Percentiles rank a stretch among this genome's conserved stretches.
These are phyloP conservation scores for Calycopis cecrops DNA, from an alignment of 1,140 invertebrate species.

Conservation along the genomic window DNA sequence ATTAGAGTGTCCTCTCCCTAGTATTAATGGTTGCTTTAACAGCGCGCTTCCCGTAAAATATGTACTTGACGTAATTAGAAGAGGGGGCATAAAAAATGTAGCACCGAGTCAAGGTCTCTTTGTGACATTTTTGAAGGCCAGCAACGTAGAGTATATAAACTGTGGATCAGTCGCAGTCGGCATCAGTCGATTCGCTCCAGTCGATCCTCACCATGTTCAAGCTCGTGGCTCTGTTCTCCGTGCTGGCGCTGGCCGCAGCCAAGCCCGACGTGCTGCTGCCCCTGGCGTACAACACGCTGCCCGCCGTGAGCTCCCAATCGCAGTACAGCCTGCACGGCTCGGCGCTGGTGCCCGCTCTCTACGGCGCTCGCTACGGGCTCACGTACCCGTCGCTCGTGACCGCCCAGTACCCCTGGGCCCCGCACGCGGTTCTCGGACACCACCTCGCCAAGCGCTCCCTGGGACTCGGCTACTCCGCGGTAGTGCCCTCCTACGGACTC, in stretches of 20 bases:
- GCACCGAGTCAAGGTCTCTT: conserved; percentile 59
- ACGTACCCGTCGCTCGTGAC: conserved; percentile 28
- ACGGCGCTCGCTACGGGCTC: conserved; percentile 23
- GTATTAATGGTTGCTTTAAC: not conserved
- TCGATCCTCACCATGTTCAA: conserved; percentile 65
- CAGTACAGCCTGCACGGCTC: conserved; percentile 61
- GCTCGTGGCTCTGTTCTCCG: conserved; percentile 61
- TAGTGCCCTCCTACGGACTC: conserved; percentile 34
- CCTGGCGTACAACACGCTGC: conserved; percentile 43
- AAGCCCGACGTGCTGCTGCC: conserved; percentile 60
- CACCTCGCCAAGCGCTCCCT: conserved; percentile 56
- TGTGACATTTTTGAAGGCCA: conserved; percentile 34
- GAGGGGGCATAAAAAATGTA: conserved; percentile 13
- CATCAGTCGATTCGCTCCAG: conserved; percentile 55
- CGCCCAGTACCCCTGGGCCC: conserved; percentile 33
- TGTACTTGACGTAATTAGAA: conserved; percentile 14
- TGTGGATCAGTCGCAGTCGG: conserved; percentile 27
- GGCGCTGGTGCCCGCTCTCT: conserved; percentile 37
- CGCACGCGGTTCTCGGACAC: too few relatives aligned
- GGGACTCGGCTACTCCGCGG: conserved; percentile 35
- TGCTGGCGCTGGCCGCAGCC: conserved; percentile 57
- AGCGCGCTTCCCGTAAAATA: not conserved
- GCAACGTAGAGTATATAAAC: conserved; percentile 44
- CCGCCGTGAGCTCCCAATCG: conserved; percentile 51
- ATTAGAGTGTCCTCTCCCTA: not conserved